Conservation (phyloP, 1,140 invertebrate species). For the Armadillidium nasatum region DNA sequence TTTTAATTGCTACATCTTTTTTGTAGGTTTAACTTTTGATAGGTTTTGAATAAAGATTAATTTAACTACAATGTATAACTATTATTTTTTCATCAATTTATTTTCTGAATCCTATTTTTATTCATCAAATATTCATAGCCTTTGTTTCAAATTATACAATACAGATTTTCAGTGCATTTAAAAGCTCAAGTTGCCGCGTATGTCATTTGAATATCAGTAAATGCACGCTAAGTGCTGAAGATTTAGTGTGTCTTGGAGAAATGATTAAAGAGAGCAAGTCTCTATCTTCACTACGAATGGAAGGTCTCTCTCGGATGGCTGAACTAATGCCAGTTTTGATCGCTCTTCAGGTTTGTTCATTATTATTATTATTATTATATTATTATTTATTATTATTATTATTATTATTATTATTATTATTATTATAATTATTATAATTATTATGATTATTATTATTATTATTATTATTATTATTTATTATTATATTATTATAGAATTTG, state of each 20-base stretch:
- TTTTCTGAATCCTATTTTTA: neutral
- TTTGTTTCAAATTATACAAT: neutral
- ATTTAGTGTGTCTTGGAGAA: slow-evolving; percentile 57
- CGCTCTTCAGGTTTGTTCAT: slow-evolving; percentile 47
- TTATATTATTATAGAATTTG: too few species aligned
- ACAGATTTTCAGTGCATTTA: slow-evolving; percentile 48
- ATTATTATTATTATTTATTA: too few species aligned
- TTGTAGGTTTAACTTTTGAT: too few species aligned
- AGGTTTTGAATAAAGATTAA: too few species aligned
- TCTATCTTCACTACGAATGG: slow-evolving; percentile 55
- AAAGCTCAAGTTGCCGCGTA: slow-evolving; percentile 53
- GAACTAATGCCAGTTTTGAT: slow-evolving; percentile 55
- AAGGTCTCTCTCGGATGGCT: slow-evolving; percentile 52
- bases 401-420: too few species aligned
- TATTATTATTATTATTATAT: neutral
- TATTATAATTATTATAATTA: too few species aligned
- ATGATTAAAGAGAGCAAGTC: slow-evolving; percentile 54
- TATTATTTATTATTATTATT: too few species aligned
- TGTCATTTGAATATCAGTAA: slow-evolving; percentile 56
- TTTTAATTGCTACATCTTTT: too few species aligned
- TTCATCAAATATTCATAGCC: neutral
- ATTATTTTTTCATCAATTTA: too few species aligned
- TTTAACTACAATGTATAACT: too few species aligned
- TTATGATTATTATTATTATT: too few species aligned
- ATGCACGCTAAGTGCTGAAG: slow-evolving; percentile 50